Evolutionary conservation across 2,888 invertebrate species (phyloP), one percentile per base, ranked within the genome.

Genomic region (Gymnosoma rotundatum): DNA sequence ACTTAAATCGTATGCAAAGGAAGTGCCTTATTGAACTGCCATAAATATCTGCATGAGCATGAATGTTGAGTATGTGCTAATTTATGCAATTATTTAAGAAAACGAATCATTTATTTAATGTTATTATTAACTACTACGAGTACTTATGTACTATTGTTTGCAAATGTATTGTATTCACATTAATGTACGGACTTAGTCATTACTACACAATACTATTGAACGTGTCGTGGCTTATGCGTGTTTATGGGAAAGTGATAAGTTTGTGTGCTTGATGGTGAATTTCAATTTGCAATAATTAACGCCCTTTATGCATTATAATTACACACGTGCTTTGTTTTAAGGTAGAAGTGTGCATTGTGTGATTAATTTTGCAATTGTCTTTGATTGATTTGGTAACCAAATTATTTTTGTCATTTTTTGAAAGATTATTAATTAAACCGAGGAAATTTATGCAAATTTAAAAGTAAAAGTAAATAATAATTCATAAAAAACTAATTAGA

Each of bases 271-370:
- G 61, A 42, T 54, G 32, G 66, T 74, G 79, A 80, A 80, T 86
- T 81, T 86, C 84, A 86, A 87, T 87, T 86, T 87, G 85, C 83
- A 83, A 81, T 87, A 87, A 87, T 87, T 87, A 87, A 86, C 85
- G 82, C 83, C 73, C 80, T 66, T 45, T 58, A 60, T 78, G 74
- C 70, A 69, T 36, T 32, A 78, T 87, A 86, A 87, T 86, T 86
- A 79, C 83, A 80, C 81, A 81, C 84, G 86, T 86, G 81, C 78
- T 84, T 79, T 52, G 73, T 58, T 63, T 66, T 38, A 14, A 83
- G 61, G 48, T 50, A 66, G 63, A 74, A 73, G 50, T 58, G 38
- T 72, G 72, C 80, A 69, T 58, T n/a, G 69, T 63, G 72, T 78
- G 80, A 85, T 85, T 83, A 83, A 70, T 61, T 74, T 32, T 73